Evolutionary conservation across 2,113 vertebrate species (phyloP), one percentile per base, ranked within the genome.

Genomic region (Hepsetus odoe): DNA sequence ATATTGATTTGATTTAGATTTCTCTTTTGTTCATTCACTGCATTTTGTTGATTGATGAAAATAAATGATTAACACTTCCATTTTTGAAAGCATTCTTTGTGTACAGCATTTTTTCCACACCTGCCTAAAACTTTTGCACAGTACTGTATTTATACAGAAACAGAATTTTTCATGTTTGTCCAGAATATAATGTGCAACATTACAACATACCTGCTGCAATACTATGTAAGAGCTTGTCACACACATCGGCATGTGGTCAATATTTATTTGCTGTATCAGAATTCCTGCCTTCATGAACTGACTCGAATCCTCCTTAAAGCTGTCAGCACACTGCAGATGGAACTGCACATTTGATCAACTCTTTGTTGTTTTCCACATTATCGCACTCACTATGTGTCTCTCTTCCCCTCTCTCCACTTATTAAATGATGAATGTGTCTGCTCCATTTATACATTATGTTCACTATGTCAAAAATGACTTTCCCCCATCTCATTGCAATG

Each of bases 391-490:
- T n/a, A n/a, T n/a, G n/a, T 83, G 18, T 61, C 14, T 61, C 32
- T 80, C 7, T 56, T 32, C 9, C 53, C 81, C 13, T 11, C 53
- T 67, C 49, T 61, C 72, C 58, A 28, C 35, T 46, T 62, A 76
- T 49, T 14, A 35, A 51, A 32, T 30, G 7, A 44, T 61, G 38
- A 51, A 35, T 40, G 61, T 65, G 65, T 38, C 61, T 40, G 10
- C 62, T 33, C 20, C 32, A 69, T 28, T 77, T 38, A 44, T 64
- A 77, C 62, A 28, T 65, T 49, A 72, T 12, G 32, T 62, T 44
- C 22, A 61, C 59, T 77, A 22, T 58, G 55, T 72, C 73, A 67
- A 49, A 75, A 74, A 79, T 74, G 55, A 79, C 58, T 74, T 40
- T 53, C 33, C 56, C 46, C 58, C 30, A 38, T 75, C 65, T 79